Evolutionary conservation across 2,888 invertebrate genomes (phyloP).

Genomic region (Chesias legatella): DNA sequence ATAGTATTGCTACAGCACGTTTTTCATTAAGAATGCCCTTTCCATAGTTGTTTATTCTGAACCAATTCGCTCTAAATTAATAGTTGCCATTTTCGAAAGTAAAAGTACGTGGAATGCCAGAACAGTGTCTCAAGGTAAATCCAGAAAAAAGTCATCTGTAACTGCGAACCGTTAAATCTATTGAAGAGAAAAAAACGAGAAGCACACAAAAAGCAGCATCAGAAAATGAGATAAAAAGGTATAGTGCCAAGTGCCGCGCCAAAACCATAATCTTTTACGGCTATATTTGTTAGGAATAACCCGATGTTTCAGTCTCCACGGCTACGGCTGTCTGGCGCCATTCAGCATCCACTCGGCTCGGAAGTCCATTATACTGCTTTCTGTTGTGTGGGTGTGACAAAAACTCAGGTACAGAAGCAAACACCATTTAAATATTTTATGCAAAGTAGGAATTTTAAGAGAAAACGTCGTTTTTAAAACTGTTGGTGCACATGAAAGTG

Average conservation of each 20-base stretch:
- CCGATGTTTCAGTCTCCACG: slow-evolving; percentile 29
- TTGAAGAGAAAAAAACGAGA: slow-evolving; percentile 4
- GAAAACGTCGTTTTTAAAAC: slow-evolving; percentile 42
- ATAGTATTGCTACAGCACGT: slow-evolving; percentile 7
- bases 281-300: slow-evolving; percentile 38
- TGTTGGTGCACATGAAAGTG: slow-evolving; percentile 25
- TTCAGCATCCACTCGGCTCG: slow-evolving; percentile 28
- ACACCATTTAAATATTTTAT: slow-evolving; percentile 33
- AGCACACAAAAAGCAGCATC: slow-evolving; percentile 4
- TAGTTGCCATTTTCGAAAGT: no score
- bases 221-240: slow-evolving; percentile 11
- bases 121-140: not conserved
- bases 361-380: slow-evolving; percentile 43
- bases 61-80: no score
- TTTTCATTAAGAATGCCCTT: slow-evolving; percentile 9
- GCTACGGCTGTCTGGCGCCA: slow-evolving; percentile 36
- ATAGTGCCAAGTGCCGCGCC: slow-evolving; percentile 21
- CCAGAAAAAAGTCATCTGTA: not conserved
- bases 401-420: slow-evolving; percentile 41
- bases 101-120: no score
- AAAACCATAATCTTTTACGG: slow-evolving; percentile 24
- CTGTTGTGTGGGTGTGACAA: slow-evolving; percentile 42
- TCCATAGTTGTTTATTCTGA: not conserved
- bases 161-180: not conserved
- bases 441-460: slow-evolving; percentile 32